These are phyloP conservation scores for Anodontia alba DNA, from an alignment of 2,888 invertebrate genomes.

Conservation along the genomic window DNA sequence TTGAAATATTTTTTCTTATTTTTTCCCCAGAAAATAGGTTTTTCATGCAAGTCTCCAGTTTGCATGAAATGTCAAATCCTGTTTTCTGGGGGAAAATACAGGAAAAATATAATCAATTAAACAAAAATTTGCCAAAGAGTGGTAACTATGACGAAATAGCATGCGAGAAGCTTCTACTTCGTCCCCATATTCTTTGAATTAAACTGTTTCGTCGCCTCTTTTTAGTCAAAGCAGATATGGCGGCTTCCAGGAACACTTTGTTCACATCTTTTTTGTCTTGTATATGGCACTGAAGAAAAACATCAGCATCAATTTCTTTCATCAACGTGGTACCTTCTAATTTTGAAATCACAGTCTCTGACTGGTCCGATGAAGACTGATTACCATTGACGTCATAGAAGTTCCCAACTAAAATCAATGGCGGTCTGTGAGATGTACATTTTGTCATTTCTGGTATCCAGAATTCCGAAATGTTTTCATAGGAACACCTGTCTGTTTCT, in stretches of 20 bases:
- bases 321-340: neutral
- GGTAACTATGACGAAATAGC: neutral
- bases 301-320: constrained; percentile 16
- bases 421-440: constrained; percentile 1
- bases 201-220: constrained; percentile 5
- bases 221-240: constrained; percentile 7
- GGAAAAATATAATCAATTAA: no score
- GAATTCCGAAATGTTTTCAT: constrained; percentile 20
- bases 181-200: constrained; percentile 2
- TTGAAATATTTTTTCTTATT: no score
- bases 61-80: no score
- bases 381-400: constrained; percentile 17
- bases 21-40: no score
- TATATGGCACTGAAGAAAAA: constrained; percentile 15
- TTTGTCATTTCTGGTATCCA: constrained; percentile 25
- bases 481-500: constrained; percentile 18
- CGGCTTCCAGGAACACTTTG: constrained; percentile 19
- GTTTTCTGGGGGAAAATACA: no score
- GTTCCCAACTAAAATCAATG: constrained; percentile 1
- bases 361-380: neutral
- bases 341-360: constrained; percentile 2
- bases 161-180: constrained; percentile 2
- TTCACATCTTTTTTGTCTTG: neutral
- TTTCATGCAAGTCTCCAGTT: no score
- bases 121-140: no score